These are phyloP conservation scores for Entomobrya multifasciata DNA, from an alignment of 2,888 invertebrate species.

Conservation along the genomic window DNA sequence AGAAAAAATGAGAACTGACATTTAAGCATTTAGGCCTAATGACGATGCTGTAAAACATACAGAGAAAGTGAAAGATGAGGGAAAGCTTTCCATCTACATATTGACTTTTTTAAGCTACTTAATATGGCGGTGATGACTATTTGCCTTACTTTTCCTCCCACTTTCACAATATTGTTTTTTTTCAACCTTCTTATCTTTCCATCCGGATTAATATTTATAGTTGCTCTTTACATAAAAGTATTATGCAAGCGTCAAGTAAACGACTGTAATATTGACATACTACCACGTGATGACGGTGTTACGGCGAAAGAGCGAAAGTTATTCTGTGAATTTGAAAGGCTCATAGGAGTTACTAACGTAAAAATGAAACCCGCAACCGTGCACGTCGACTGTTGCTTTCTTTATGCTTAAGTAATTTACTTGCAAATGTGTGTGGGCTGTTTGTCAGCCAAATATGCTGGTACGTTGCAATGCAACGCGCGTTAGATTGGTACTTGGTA, in stretches of 20 bases:
- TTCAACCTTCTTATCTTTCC: neutral
- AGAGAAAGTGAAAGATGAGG: conserved; percentile 35
- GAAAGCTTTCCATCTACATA: conserved; percentile 27
- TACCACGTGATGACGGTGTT: neutral
- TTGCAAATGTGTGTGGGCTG: conserved; percentile 30
- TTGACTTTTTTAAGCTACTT: conserved; percentile 25
- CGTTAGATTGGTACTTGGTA: too few relatives aligned
- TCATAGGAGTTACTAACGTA: neutral
- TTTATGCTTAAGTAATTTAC: neutral
- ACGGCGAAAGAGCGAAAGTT: neutral
- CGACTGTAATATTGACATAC: neutral
- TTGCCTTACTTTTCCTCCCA: conserved; percentile 13
- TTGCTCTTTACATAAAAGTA: neutral
- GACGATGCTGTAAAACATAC: neutral
- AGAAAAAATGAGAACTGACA: conserved; percentile 21
- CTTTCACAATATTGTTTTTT: neutral
- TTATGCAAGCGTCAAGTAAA: conserved; percentile 27
- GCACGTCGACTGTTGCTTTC: neutral
- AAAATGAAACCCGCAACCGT: neutral
- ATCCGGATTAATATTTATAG: conserved; percentile 8
- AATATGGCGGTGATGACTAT: neutral
- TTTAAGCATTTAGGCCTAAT: neutral
- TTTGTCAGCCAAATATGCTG: neutral
- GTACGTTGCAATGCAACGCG: too few relatives aligned
- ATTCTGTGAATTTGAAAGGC: neutral